Evolutionary conservation across 2,113 vertebrate species (phyloP).

Genomic region (Hyla sarda): DNA sequence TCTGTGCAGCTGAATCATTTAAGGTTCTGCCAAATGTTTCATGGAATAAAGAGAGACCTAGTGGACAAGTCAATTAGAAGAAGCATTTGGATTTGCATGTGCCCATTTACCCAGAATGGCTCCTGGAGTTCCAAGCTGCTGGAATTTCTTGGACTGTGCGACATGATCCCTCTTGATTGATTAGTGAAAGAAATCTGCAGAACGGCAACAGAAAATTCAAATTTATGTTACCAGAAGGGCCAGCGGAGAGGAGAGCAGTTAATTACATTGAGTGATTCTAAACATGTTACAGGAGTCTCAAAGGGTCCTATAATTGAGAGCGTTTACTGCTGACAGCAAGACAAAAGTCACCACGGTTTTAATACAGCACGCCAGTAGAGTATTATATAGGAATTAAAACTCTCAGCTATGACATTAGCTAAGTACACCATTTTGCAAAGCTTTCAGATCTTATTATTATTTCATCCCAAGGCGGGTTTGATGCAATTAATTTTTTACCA

Average conservation of each 20-base stretch:
- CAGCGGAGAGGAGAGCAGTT: constrained; percentile 31
- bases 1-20: constrained; percentile 1
- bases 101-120: constrained; percentile 12
- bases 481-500: constrained; percentile 34
- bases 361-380: constrained; percentile 12
- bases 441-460: constrained; percentile 31
- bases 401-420: constrained; percentile 31
- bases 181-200: constrained; percentile 44
- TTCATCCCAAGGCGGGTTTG: constrained; percentile 2
- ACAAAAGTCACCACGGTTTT: constrained; percentile 30
- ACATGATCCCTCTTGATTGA: constrained; percentile 52
- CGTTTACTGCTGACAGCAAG: constrained; percentile 35
- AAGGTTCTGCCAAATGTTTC: constrained; percentile 46
- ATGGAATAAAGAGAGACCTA: constrained; percentile 1
- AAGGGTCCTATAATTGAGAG: constrained; percentile 40
- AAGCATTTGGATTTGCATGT: constrained; percentile 5
- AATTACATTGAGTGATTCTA: constrained; percentile 56
- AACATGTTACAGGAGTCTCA: constrained; percentile 50
- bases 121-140: neutral
- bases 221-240: constrained; percentile 43
- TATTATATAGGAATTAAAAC: constrained; percentile 25
- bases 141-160: constrained; percentile 35
- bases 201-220: constrained; percentile 44
- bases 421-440: constrained; percentile 41
- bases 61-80: constrained; percentile 48